Evolutionary conservation across 2,888 invertebrate species (phyloP).

Genomic region (Cephalotes varians): DNA sequence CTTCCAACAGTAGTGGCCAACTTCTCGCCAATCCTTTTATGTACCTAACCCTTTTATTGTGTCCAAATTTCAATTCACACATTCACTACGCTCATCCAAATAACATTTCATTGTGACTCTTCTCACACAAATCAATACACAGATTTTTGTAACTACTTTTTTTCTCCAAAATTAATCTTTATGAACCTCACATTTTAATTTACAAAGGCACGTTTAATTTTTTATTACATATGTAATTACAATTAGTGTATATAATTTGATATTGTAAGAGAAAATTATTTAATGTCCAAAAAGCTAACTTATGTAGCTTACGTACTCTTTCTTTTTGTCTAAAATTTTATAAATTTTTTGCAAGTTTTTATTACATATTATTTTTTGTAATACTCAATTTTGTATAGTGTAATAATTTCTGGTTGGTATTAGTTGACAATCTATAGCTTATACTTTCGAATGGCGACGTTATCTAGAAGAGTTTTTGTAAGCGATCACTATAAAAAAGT

Average conservation of each 20-base stretch:
- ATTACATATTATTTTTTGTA: not conserved
- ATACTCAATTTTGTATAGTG: not conserved
- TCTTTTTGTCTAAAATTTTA: not conserved
- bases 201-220: not conserved
- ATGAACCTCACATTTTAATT: not conserved
- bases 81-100: slow-evolving; percentile 3
- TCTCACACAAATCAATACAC: not conserved
- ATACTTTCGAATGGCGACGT: not conserved
- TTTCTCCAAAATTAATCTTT: not conserved
- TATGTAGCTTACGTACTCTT: not conserved
- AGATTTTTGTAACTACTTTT: not conserved
- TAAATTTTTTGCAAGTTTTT: not conserved
- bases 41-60: slow-evolving; percentile 27
- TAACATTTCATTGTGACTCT: not conserved
- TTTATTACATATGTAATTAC: not conserved
- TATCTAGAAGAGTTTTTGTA: not conserved
- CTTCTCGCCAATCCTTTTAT: slow-evolving; percentile 25
- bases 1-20: slow-evolving; percentile 15
- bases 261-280: not conserved
- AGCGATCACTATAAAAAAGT: not conserved
- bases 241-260: not conserved
- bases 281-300: not conserved
- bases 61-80: slow-evolving; percentile 35
- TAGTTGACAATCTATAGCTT: not conserved
- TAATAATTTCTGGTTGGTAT: not conserved